phyloP scores from a whole-genome alignment of 2,797 vertebrate genomes.

The Chelonia mydas region DNA sequence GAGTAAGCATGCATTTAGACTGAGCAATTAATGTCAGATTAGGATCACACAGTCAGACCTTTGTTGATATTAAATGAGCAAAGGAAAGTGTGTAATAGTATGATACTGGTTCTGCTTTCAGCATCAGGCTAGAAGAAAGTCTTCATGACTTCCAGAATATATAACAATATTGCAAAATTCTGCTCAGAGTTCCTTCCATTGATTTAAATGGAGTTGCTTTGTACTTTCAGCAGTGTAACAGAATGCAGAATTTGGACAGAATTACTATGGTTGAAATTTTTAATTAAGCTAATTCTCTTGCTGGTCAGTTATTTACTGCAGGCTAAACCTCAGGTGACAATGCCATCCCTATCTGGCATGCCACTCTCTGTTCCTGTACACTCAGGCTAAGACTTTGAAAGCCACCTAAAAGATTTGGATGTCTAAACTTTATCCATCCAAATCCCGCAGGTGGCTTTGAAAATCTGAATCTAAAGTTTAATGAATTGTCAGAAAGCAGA shows the following conservation, averaged over 20 bases:
- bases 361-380: background rate
- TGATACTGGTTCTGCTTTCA: background rate
- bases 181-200: background rate
- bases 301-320: background rate
- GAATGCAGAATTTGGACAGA: background rate
- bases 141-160: background rate
- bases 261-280: background rate
- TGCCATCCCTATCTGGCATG: background rate
- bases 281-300: background rate
- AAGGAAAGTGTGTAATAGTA: background rate
- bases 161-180: background rate
- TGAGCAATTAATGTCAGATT: background rate
- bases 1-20: background rate
- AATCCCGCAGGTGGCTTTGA: rapidly evolving
- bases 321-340: background rate
- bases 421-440: background rate
- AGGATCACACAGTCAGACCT: background rate
- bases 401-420: background rate
- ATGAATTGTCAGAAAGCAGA: background rate
- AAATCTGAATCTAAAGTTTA: background rate
- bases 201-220: background rate
- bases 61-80: background rate
- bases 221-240: background rate
- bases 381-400: background rate
- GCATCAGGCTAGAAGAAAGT: background rate